Evolutionary conservation across 1,140 invertebrate species (phyloP).

Genomic region (Centruroides sculpturatus): DNA sequence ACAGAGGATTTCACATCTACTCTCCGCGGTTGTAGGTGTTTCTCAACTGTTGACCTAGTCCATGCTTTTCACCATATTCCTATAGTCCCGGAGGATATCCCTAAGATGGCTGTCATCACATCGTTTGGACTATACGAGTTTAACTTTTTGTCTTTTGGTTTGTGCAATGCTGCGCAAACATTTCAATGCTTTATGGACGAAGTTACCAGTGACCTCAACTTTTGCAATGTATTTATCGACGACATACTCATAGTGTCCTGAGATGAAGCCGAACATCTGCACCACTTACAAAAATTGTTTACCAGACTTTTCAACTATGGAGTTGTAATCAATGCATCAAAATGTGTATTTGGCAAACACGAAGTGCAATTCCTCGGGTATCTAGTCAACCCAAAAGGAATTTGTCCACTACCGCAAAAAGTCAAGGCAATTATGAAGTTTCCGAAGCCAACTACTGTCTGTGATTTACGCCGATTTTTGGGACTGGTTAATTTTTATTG

Average conservation of each 20-base stretch:
- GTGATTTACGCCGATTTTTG: background rate
- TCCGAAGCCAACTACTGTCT: background rate
- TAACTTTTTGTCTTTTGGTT: background rate
- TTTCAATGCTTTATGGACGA: background rate
- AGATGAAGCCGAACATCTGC: background rate
- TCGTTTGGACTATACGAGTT: constrained; percentile 2
- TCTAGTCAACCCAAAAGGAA: background rate
- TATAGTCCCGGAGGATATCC: constrained; percentile 2
- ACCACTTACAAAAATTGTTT: background rate
- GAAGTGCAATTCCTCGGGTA: background rate
- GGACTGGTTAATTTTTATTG: background rate
- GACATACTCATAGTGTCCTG: background rate
- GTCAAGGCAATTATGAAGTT: background rate
- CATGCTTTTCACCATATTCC: constrained; percentile 12
- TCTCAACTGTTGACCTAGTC: constrained; percentile 6
- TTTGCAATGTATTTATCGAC: background rate
- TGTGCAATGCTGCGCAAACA: background rate
- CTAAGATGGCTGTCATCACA: background rate
- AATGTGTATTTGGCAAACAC: background rate
- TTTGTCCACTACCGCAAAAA: background rate
- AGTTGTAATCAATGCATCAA: background rate
- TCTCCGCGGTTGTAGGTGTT: background rate
- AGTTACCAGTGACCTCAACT: too few relatives aligned
- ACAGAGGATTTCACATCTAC: constrained; percentile 7
- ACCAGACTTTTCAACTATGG: background rate